Conservation (phyloP, 2,113 vertebrate genomes). For the Romanogobio albipinnatus region DNA sequence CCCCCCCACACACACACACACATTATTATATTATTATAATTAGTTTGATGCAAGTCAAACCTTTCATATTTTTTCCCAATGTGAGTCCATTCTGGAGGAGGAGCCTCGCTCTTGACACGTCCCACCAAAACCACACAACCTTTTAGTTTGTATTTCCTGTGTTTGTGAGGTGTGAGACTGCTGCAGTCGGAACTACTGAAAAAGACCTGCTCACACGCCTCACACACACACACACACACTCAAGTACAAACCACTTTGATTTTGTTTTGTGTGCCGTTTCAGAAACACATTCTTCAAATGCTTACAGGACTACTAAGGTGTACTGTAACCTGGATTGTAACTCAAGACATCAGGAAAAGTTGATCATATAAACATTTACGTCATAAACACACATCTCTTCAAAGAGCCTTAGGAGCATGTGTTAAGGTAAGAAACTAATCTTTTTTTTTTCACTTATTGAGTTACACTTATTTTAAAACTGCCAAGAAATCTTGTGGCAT, state of each 20-base stretch:
- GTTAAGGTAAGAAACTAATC: conserved; percentile 4
- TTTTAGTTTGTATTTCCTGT: neutral
- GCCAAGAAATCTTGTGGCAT: neutral
- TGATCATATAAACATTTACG: neutral
- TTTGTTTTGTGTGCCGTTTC: neutral
- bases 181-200: neutral
- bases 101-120: neutral
- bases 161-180: neutral
- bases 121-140: neutral
- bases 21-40: neutral
- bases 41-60: neutral
- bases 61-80: neutral
- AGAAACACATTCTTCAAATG: neutral
- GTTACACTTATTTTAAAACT: neutral
- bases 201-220: neutral
- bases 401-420: neutral
- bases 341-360: neutral
- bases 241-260: neutral
- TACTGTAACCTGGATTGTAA: conserved; percentile 1
- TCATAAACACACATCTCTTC: neutral
- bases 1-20: too few species aligned
- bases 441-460: neutral
- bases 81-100: neutral
- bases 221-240: too few species aligned
- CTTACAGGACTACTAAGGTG: neutral